Conservation (phyloP, 2,113 vertebrate genomes). For the Sphyrna mokarran region DNA sequence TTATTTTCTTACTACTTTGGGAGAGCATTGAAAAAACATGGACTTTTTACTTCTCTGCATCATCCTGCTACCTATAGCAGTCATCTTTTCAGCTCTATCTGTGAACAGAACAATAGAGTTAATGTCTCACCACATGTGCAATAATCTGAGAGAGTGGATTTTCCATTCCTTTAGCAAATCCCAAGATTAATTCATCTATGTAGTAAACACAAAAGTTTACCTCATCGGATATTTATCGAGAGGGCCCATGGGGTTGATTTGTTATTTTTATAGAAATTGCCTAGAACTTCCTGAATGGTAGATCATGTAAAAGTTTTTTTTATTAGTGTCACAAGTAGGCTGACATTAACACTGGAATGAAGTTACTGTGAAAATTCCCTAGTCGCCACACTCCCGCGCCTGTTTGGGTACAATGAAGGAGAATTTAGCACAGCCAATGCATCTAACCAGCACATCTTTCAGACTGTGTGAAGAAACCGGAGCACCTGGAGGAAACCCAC, state of each 20-base stretch:
- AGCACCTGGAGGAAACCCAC: no score
- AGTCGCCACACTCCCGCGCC: no score
- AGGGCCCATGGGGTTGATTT: not conserved
- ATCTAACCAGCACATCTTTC: no score
- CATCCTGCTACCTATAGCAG: not conserved
- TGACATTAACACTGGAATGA: no score
- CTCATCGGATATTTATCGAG: not conserved
- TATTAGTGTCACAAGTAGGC: no score
- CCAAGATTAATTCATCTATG: not conserved
- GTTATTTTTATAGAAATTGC: not conserved
- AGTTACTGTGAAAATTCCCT: no score
- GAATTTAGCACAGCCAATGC: no score
- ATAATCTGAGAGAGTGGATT: not conserved
- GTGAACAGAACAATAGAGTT: not conserved
- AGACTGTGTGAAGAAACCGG: no score
- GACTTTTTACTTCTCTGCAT: not conserved
- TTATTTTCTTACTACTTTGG: not conserved
- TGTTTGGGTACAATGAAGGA: no score
- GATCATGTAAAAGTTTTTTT: not conserved
- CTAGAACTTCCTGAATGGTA: not conserved
- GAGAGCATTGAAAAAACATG: not conserved
- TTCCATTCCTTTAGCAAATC: not conserved
- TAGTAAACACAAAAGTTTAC: not conserved
- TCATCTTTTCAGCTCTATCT: not conserved
- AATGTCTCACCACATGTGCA: not conserved